These are phyloP conservation scores for Palythoa heliodiscus DNA, from an alignment of 92 coral and sea anemone species.

Conservation along the genomic window DNA sequence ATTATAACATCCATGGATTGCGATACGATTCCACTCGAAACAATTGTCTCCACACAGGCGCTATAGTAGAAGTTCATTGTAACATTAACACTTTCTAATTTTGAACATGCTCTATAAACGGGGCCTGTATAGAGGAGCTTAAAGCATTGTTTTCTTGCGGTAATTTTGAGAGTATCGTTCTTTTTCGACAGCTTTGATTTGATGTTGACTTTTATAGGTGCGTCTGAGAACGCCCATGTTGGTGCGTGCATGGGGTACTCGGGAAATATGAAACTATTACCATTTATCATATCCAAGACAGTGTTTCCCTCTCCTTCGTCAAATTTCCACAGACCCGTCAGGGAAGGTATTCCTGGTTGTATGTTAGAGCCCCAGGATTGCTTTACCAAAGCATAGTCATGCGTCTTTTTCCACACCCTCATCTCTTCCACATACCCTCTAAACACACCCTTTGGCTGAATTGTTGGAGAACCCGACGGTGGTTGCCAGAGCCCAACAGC, in stretches of 20 bases:
- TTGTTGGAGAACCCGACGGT: constrained; percentile 51
- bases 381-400: constrained; percentile 62
- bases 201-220: constrained; percentile 48
- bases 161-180: constrained; percentile 41
- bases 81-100: constrained; percentile 39
- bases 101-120: constrained; percentile 42
- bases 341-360: constrained; percentile 43
- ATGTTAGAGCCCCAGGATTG: constrained; percentile 64
- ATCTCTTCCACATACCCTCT: constrained; percentile 63
- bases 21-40: constrained; percentile 47
- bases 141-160: constrained; percentile 51
- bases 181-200: constrained; percentile 43
- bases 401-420: constrained; percentile 55
- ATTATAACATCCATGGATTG: constrained; percentile 57
- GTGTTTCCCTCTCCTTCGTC: constrained; percentile 60
- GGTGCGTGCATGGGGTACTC: constrained; percentile 59
- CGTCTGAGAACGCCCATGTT: constrained; percentile 65
- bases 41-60: constrained; percentile 53
- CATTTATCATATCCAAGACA: constrained; percentile 52
- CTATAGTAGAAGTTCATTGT: constrained; percentile 54
- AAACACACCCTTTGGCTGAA: constrained; percentile 46
- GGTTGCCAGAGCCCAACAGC: constrained; percentile 76
- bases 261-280: constrained; percentile 54
- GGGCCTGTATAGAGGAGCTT: constrained; percentile 49
- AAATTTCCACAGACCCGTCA: constrained; percentile 65